Base-by-base conservation (phyloP, 2,888 invertebrate genomes). In the Boloria selene region DNA sequence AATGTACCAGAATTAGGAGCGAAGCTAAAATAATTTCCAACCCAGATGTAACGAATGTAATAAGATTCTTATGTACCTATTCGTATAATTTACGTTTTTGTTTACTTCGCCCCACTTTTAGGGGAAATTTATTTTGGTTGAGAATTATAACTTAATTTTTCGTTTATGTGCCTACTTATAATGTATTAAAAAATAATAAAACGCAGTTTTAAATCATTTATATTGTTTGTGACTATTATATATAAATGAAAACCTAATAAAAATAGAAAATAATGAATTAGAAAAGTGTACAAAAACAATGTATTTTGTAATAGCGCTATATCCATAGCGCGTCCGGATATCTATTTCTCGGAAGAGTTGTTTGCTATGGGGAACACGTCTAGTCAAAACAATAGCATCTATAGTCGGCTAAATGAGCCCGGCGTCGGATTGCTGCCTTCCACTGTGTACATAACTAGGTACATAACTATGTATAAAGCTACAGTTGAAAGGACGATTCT, bases 1-100 rank as follows among this genome's bases (percentile, higher is more conserved):
- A 90, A 92, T 91, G 90, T 91, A 90, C 86, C 90, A 88, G 86
- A 91, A 91, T 91, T 90, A 88, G 90, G 86, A 83, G 83, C 82
- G 81, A 81, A 83, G 84, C 88, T 85, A 81, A 89, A 89, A 89
- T 90, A 85, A 90, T 91, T 88, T 88, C 85, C 85, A 86, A 81
- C 80, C 83, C 89, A 88, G 88, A 90, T 87, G 87, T 85, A 86
- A 82, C 80, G 74, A 79, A 70, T 60, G 52, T 64, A 70, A 65
- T 58, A 53, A 65, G 67, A 56, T 65, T 65, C 56, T 56, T 66
- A 58, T 66, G 53, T 67, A 61, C 13, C 16, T 38, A 7, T 38
- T 38, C 44, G 17, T 65, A 60, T 47, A 63, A 47, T 61, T 60
- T 58, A 55, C 14, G 38, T 45, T 31, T 52, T 47, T 31, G 42